A percentile compares a stretch with the other conserved stretches of the same genome.
Evolutionary conservation across 2,888 invertebrate genomes (phyloP).

Genomic region (Mythimna lalbum): DNA sequence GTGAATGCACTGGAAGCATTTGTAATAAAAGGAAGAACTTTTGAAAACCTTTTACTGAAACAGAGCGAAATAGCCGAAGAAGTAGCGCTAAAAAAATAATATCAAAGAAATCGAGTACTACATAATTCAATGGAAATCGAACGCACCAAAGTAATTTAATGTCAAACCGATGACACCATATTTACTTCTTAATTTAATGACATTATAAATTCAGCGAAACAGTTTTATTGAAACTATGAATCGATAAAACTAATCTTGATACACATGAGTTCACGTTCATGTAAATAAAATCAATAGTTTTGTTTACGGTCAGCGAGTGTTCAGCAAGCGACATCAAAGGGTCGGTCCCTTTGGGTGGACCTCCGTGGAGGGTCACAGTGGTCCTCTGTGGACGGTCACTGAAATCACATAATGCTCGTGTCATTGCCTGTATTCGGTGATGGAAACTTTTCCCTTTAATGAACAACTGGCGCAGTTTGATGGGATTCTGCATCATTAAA

Average conservation of each 20-base stretch:
- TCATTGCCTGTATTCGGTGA: slow-evolving; percentile 47
- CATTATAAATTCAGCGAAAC: slow-evolving; percentile 19
- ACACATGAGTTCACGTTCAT: slow-evolving; percentile 7
- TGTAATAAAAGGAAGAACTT: background rate
- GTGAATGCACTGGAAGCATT: slow-evolving; percentile 17
- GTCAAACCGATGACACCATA: background rate
- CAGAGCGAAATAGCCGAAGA: background rate
- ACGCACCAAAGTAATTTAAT: background rate
- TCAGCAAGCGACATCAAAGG: slow-evolving; percentile 13
- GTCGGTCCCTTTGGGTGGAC: slow-evolving; percentile 4
- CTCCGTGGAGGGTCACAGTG: slow-evolving; percentile 31
- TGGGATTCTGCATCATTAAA: slow-evolving; percentile 67
- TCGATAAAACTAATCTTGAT: slow-evolving; percentile 31
- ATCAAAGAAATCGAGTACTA: background rate
- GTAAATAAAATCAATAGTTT: slow-evolving; percentile 28
- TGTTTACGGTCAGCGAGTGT: slow-evolving; percentile 7
- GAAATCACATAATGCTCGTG: slow-evolving; percentile 39
- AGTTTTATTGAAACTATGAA: slow-evolving; percentile 19
- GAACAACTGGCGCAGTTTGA: slow-evolving; percentile 63
- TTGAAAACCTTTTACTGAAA: background rate
- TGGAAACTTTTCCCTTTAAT: slow-evolving; percentile 63
- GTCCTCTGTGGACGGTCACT: slow-evolving; percentile 28
- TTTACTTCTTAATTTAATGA: background rate
- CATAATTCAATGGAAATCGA: background rate
- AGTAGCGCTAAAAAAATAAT: background rate